Conservation (phyloP, 37 sponge, comb jelly and placozoan species). For the Spongia lamella region DNA sequence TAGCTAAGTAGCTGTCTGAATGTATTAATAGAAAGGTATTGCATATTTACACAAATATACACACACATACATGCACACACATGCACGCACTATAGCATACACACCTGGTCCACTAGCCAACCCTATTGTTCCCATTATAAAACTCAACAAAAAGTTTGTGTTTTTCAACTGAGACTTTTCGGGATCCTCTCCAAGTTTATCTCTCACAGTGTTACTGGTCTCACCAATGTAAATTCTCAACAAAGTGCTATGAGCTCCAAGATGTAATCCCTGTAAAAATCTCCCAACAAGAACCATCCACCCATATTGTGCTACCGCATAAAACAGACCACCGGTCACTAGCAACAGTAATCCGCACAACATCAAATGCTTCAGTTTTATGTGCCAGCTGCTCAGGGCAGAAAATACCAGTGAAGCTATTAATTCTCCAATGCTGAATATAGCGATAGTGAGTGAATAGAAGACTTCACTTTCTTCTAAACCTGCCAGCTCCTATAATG, state of each 20-base stretch:
- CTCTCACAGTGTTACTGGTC: constrained; percentile 27
- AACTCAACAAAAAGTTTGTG: constrained; percentile 32
- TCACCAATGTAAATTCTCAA: constrained; percentile 43
- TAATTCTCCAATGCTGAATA: constrained; percentile 40
- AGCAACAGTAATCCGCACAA: not conserved
- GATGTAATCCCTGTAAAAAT: constrained; percentile 18
- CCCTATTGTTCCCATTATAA: not conserved
- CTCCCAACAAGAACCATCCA: constrained; percentile 54
- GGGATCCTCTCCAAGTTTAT: constrained; percentile 6
- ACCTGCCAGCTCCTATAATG: constrained; percentile 44
- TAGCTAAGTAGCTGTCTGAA: too few species aligned
- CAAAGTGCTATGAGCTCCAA: constrained; percentile 9
- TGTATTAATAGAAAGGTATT: too few species aligned
- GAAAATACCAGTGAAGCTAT: constrained; percentile 19
- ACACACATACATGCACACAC: too few species aligned
- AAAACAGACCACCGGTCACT: constrained; percentile 18
- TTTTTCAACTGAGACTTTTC: constrained; percentile 47
- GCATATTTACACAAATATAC: too few species aligned
- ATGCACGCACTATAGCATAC: not conserved
- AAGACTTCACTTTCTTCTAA: constrained; percentile 40
- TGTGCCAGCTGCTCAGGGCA: not conserved
- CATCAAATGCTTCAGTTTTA: constrained; percentile 25
- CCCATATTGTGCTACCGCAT: constrained; percentile 18
- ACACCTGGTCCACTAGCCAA: constrained; percentile 34
- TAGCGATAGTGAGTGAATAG: constrained; percentile 35